Conservation (phyloP, 2,888 invertebrate genomes). For the Tetheella fluctuosa region DNA sequence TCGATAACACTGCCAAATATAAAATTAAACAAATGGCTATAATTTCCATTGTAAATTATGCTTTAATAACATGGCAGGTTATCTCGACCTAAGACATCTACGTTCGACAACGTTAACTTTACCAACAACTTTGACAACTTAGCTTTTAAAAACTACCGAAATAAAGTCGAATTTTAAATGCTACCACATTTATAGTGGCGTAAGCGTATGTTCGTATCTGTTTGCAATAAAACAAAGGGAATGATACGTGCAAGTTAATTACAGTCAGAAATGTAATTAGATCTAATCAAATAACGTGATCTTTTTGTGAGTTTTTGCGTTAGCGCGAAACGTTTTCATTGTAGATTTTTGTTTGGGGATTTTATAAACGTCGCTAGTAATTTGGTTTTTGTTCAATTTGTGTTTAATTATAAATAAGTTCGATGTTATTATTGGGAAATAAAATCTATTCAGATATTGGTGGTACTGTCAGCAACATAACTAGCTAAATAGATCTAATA, state of each 20-base stretch:
- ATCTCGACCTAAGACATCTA: slow-evolving; percentile 76
- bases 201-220: slow-evolving; percentile 42
- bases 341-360: slow-evolving; percentile 38
- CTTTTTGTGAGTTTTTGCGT: slow-evolving; percentile 67
- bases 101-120: slow-evolving; percentile 31
- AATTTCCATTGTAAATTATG: slow-evolving; percentile 78
- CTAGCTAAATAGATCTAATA: too few species aligned
- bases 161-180: slow-evolving; percentile 47
- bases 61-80: slow-evolving; percentile 75
- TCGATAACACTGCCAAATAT: slow-evolving; percentile 62
- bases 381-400: neutral
- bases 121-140: too few species aligned
- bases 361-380: slow-evolving; percentile 15
- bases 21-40: slow-evolving; percentile 80
- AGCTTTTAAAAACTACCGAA: slow-evolving; percentile 22
- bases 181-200: slow-evolving; percentile 19
- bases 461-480: too few species aligned
- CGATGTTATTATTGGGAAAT: slow-evolving; percentile 1
- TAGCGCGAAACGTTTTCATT: slow-evolving; percentile 56
- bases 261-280: slow-evolving; percentile 80
- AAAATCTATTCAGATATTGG: too few species aligned
- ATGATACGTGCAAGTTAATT: slow-evolving; percentile 80
- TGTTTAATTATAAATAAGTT: slow-evolving; percentile 3
- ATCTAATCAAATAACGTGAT: slow-evolving; percentile 81
- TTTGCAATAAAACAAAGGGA: slow-evolving; percentile 80